Percentiles rank a stretch among this genome's conserved stretches.
phyloP scores from a whole-genome alignment of 2,888 invertebrate genomes.

The Spilosoma lubricipeda region DNA sequence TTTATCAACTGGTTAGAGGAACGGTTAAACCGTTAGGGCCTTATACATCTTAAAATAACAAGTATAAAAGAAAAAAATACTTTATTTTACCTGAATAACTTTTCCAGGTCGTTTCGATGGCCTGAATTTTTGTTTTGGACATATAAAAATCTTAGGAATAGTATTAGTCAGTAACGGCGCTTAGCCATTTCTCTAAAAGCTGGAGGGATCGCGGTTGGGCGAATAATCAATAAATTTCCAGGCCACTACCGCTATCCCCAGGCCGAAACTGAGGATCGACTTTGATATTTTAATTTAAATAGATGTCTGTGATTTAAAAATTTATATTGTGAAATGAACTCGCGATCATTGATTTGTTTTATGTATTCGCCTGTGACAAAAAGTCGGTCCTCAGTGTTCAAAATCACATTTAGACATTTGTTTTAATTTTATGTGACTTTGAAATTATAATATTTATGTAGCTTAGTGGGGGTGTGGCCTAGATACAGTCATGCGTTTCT shows the following conservation, averaged over 20 bases:
- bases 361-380: slow-evolving; percentile 53
- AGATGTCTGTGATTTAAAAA: slow-evolving; percentile 60
- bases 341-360: slow-evolving; percentile 53
- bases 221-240: slow-evolving; percentile 18
- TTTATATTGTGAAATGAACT: slow-evolving; percentile 34
- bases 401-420: slow-evolving; percentile 81
- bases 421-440: slow-evolving; percentile 80
- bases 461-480: slow-evolving; percentile 34
- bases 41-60: slow-evolving; percentile 16
- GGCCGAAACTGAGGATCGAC: slow-evolving; percentile 57
- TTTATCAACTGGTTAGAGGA: slow-evolving; percentile 31
- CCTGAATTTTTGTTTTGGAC: slow-evolving; percentile 29
- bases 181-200: slow-evolving; percentile 16
- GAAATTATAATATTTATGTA: slow-evolving; percentile 42
- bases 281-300: slow-evolving; percentile 52
- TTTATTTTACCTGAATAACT: slow-evolving; percentile 4
- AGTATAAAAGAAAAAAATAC: slow-evolving; percentile 26
- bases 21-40: slow-evolving; percentile 23
- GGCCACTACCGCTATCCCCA: slow-evolving; percentile 30
- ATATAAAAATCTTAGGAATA: slow-evolving; percentile 20
- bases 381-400: slow-evolving; percentile 69
- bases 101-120: background rate
- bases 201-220: slow-evolving; percentile 5
- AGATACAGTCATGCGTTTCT: slow-evolving; percentile 22
- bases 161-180: slow-evolving; percentile 5